Percentiles rank a stretch among this genome's conserved stretches.
These are phyloP conservation scores for Chionoecetes opilio DNA, from an alignment of 1,140 invertebrate genomes.

Conservation along the genomic window DNA sequence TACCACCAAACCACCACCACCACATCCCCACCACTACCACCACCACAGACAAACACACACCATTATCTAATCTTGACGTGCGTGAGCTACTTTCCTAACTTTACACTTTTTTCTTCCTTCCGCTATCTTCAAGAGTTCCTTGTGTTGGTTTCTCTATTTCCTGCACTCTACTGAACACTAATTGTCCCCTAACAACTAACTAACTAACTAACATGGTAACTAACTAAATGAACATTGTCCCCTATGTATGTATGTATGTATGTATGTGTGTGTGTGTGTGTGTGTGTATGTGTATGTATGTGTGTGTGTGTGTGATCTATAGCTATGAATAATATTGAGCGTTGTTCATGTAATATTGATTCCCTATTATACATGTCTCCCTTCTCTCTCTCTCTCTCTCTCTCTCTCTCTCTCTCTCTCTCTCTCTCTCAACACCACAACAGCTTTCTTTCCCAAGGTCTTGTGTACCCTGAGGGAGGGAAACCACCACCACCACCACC, in stretches of 20 bases:
- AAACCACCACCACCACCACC: no score
- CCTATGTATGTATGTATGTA: not conserved
- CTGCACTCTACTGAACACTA: not conserved
- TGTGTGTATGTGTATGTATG: constrained; percentile 45
- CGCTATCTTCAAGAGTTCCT: not conserved
- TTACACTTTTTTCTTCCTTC: not conserved
- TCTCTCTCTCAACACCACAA: no score
- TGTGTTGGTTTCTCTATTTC: not conserved
- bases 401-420: no score
- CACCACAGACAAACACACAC: constrained; percentile 52
- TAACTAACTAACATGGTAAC: no score
- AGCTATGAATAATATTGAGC: not conserved
- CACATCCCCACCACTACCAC: constrained; percentile 48
- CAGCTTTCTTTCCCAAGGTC: no score
- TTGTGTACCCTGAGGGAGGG: no score
- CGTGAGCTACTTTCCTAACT: not conserved
- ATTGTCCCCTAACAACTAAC: no score
- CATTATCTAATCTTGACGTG: not conserved
- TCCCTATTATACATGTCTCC: no score
- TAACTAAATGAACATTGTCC: no score
- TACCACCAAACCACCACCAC: no score
- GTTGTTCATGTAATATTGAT: no score
- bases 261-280: constrained; percentile 46
- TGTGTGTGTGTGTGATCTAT: constrained; percentile 35
- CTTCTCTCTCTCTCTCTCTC: no score